Evolutionary conservation across 2,888 invertebrate genomes (phyloP), one percentile per base, ranked within the genome.

Genomic region (Xanthorhoe spadicearia): DNA sequence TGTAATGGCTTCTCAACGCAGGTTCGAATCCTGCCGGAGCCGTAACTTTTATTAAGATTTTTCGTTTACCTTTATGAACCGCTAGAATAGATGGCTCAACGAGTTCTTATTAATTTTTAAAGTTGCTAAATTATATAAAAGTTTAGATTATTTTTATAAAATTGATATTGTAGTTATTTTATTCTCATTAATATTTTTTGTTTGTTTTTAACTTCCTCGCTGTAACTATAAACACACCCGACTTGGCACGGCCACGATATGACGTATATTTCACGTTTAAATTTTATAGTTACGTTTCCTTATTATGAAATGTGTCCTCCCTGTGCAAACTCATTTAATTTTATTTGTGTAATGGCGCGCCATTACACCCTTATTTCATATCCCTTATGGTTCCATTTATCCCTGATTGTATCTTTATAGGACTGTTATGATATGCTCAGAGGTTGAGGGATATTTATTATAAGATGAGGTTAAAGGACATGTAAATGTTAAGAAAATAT

Each of bases 191-290:
- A 9, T 38, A 1, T 10, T 6, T 38, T 0, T 38, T 38, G 35
- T 10, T 38, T 10, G 38, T 23, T 23, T 23, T 23, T 23, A 23
- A 13, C 10, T 43, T 13, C 13, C 38, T 43, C 2, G 9, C 55
- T 19, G 43, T 38, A n/a, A 51, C 17, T 46, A 2, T 68, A 61
- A 78, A 75, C 74, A 59, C 60, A 43, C 65, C 59, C 71, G 58
- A 66, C 69, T 74, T 73, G 75, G 75, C 73, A 69, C 62, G 51
- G 64, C 38, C 60, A 67, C 75, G 61, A 73, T 74, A 76, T 76
- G 78, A 77, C 65, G 74, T 75, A 77, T 78, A 81, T 77, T 77
- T 76, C 75, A 78, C 76, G 78, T 81, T 79, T 77, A 79, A 80
- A 79, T 79, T 77, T 80, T 74, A 79, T 79, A 78, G 72, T 74